Evolutionary conservation across 53 echinoderm and acorn worm genomes (phyloP), one percentile per base, ranked within the genome.

Genomic region (Patiria pectinifera): DNA sequence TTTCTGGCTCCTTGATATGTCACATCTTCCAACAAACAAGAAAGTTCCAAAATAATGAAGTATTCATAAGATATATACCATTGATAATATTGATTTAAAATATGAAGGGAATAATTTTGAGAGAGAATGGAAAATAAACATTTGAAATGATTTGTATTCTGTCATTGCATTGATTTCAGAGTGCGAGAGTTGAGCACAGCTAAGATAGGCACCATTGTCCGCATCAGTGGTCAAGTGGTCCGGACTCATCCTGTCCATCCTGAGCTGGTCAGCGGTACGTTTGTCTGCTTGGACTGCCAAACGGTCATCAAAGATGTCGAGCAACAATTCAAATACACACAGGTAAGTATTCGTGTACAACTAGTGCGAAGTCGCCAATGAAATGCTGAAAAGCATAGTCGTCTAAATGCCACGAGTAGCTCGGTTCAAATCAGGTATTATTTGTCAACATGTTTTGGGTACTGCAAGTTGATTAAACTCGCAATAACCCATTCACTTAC

Each of bases 141-240:
- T 26, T 69, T 70, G 16, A 46, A 60, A 22, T 49, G 22, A 18
- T 6, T 85, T 85, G n/a, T 0, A 45, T 48, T 89, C 24, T 58
- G 4, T 35, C 35, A 35, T 1, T 53, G 53, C n/a, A n/a, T 92
- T 76, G 69, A n/a, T 84, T 71, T 62, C 94, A 99, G 99, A 94
- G 97, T 97, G 7, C 97, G 97, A 69, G 97, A 97, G 82, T 90
- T 99, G 88, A 96, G 97, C 47, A 99, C 99, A 48, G 97, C 97
- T 66, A 99, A 99, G 95, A 96, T 99, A 46, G 99, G 99, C 23
- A 93, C 96, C 45, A 85, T 99, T 79, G 90, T 97, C 7, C 96
- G 99, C 84, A 99, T 99, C 96, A 99, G 99, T 76, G 99, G 99
- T 87, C 99, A 99, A 59, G 99, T 99, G 13, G 99, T 99, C 14